These are phyloP conservation scores for Acrossocheilus fasciatus DNA, from an alignment of 2,797 vertebrate species.

Conservation along the genomic window DNA sequence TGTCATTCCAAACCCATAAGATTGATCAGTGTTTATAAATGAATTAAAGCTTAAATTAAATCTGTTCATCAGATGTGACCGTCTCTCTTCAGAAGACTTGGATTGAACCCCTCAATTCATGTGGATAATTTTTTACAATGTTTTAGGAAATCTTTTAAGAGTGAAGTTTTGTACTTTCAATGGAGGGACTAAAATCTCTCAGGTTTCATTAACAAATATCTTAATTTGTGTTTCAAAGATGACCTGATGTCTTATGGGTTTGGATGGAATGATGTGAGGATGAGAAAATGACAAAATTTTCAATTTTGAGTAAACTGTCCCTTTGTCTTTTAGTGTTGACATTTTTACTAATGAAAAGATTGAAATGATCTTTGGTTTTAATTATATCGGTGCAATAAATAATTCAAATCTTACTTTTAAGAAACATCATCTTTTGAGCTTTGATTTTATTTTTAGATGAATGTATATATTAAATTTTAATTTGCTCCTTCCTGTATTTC, in stretches of 20 bases:
- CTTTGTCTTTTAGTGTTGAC: background rate
- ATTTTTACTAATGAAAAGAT: background rate
- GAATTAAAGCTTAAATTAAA: background rate
- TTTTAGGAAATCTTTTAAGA: background rate
- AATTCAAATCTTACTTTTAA: too few relatives aligned
- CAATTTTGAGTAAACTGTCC: background rate
- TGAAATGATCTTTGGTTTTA: background rate
- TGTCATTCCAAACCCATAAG: background rate
- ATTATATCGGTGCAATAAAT: too few relatives aligned
- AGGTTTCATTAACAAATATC: background rate
- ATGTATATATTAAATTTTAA: background rate
- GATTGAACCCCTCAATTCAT: too few relatives aligned
- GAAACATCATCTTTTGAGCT: background rate
- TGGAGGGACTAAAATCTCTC: background rate
- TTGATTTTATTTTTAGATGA: background rate
- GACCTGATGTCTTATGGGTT: background rate
- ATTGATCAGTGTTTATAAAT: background rate
- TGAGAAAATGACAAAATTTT: too few relatives aligned
- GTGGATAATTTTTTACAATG: background rate
- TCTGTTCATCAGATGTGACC: background rate
- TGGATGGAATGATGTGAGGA: background rate
- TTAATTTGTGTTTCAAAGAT: background rate
- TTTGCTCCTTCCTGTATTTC: too few relatives aligned
- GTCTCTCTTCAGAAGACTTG: too few relatives aligned
- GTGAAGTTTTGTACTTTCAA: too few relatives aligned